Base-by-base conservation (phyloP, 1,140 invertebrate genomes). In the Frieseomelitta varia region DNA sequence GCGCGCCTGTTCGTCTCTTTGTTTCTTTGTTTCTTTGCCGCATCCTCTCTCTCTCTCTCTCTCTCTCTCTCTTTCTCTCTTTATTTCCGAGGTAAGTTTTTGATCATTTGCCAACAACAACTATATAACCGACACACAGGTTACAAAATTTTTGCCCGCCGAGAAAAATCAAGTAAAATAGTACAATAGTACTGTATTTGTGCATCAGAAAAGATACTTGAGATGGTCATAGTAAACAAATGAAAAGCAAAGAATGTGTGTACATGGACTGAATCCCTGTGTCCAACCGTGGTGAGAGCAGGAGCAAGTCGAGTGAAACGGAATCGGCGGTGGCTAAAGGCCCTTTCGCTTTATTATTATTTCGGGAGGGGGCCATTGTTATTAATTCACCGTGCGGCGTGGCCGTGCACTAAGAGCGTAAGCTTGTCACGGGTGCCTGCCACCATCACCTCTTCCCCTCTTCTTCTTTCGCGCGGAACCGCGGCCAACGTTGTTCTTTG, bases 401-500 rank as follows among this genome's bases (percentile, higher is more conserved):
- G 79, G 87, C 72, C 84, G 75, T 84, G 79, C 79, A 63, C 85
- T 93, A 91, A 93, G 91, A 93, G 92, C 91, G 90, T 93, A 93
- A 92, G 91, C 92, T 90, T 93, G 92, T 93, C 90, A 90, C 86
- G 79, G 84, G 73, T 4, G n/a, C n/a, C 56, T 68, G 56, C 75
- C 81, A 51, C 65, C 76, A 27, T 14, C 58, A 79, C 85, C 85
- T 84, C 73, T 85, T 65, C 88, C 85, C 34, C 67, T 39, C 90
- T 85, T 88, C 88, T 58, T 17, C 84, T 89, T 85, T 85, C 91
- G 58, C 81, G 61, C 79, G 69, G 84, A 79, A 74, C 72, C 86
- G 86, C 87, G 88, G 89, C 89, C 91, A 89, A 61, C 90, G 92
- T 92, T 87, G 91, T 93, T 83, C 92, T 93, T 93, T 93, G 91